Base-by-base conservation (phyloP, 2,797 vertebrate species). In the Echeneis naucrates region DNA sequence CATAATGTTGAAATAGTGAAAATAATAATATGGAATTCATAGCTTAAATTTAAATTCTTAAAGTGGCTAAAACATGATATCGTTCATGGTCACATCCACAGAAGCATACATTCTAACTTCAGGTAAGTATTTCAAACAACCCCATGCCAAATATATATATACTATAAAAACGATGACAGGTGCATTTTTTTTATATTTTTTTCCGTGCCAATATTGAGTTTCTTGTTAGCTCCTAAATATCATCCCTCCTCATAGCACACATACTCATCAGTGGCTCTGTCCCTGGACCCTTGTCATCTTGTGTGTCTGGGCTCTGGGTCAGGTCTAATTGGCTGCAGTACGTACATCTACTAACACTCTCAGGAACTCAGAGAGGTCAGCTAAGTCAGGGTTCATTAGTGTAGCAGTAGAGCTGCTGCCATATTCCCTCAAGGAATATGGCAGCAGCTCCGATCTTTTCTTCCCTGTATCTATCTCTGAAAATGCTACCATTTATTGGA, bases 361-460 rank as follows among this genome's bases (percentile, higher is more conserved):
- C 55, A 21, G 65, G 63, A 79, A 81, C 56, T 64, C 62, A 24
- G n/a, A 65, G 83, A 85, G 86, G 88, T 90, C 87, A 88, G 60
- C 37, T 0, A 60, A 82, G 87, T 78, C 81, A 72, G 42, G 69
- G 80, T 87, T 92, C 82, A 88, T 92, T 91, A 87, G 71, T 69
- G 68, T 40, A 52, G 59, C 56, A 52, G 68, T 32, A 48, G 33
- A 78, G 76, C 58, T 4, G 2, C 64, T 10, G 13, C 45, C 58
- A 58, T 23, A 38, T 64, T 81, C 70, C 78, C 76, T 62, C 50
- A 67, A 70, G 57, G 72, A n/a, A n/a, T n/a, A n/a, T n/a, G n/a
- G n/a, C n/a, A n/a, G n/a, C n/a, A n/a, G n/a, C n/a, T n/a, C n/a
- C n/a, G n/a, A 83, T 74, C 48, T 56, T 17, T n/a, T 17, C 10